phyloP scores from a whole-genome alignment of 2,113 vertebrate genomes.

The Gorilla gorilla region DNA sequence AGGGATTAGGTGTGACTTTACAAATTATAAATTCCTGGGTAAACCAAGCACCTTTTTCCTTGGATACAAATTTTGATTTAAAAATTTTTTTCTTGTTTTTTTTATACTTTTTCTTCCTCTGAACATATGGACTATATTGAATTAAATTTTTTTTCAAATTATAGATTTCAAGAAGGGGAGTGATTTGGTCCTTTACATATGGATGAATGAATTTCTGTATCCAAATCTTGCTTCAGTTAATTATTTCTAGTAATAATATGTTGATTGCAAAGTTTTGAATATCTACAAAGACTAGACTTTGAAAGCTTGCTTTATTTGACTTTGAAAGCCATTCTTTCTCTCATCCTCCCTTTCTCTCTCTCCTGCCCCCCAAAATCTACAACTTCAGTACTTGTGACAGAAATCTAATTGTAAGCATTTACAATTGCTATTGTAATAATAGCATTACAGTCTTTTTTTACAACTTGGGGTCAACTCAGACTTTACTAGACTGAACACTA shows the following conservation, averaged over 20 bases:
- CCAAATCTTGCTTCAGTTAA: not conserved
- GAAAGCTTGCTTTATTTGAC: not conserved
- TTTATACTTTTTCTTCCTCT: too few species aligned
- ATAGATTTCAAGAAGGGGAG: not conserved
- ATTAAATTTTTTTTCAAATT: not conserved
- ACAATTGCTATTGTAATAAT: too few species aligned
- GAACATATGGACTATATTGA: too few species aligned
- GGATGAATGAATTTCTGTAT: not conserved
- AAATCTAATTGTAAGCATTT: not conserved
- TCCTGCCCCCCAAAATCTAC: not conserved
- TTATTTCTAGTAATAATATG: not conserved
- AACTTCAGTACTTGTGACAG: not conserved
- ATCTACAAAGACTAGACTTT: not conserved
- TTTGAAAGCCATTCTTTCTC: not conserved
- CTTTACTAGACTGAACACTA: not conserved
- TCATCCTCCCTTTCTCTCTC: not conserved
- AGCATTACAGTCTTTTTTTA: not conserved
- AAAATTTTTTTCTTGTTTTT: not conserved
- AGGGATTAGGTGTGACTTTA: not conserved
- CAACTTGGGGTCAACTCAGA: not conserved
- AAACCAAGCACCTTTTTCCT: not conserved
- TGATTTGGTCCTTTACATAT: not conserved
- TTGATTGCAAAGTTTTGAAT: not conserved
- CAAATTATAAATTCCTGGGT: not conserved
- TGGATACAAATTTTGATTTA: not conserved